Conservation (phyloP, 2,113 vertebrate species). For the Phoenicopterus ruber region DNA sequence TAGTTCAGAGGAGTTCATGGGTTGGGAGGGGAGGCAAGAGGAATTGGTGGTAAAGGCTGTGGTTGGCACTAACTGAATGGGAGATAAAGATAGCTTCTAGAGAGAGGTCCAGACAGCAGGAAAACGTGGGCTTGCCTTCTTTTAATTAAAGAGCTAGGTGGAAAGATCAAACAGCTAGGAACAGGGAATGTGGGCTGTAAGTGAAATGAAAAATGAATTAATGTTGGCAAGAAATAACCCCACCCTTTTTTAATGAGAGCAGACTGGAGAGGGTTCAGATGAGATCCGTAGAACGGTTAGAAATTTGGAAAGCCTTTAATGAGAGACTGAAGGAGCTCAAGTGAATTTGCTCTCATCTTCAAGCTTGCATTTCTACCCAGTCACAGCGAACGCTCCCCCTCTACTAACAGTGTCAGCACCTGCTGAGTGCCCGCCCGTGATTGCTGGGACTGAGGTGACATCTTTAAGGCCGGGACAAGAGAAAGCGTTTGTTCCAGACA, state of each 20-base stretch:
- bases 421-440: neutral
- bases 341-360: neutral
- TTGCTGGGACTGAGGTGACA: neutral
- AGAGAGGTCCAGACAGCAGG: neutral
- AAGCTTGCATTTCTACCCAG: neutral
- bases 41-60: neutral
- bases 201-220: neutral
- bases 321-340: neutral
- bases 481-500: neutral
- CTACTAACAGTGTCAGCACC: neutral
- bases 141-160: slow-evolving; percentile 39
- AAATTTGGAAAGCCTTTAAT: slow-evolving; percentile 28
- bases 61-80: neutral
- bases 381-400: neutral
- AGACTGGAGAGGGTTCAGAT: neutral
- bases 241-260: neutral
- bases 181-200: neutral
- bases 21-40: neutral
- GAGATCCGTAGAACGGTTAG: neutral
- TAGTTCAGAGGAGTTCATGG: neutral
- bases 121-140: neutral
- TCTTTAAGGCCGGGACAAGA: neutral
- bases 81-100: neutral
- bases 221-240: neutral
- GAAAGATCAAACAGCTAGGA: slow-evolving; percentile 42